Evolutionary conservation across 2,113 vertebrate genomes (phyloP).

Genomic region (Micronycteris hirsuta): DNA sequence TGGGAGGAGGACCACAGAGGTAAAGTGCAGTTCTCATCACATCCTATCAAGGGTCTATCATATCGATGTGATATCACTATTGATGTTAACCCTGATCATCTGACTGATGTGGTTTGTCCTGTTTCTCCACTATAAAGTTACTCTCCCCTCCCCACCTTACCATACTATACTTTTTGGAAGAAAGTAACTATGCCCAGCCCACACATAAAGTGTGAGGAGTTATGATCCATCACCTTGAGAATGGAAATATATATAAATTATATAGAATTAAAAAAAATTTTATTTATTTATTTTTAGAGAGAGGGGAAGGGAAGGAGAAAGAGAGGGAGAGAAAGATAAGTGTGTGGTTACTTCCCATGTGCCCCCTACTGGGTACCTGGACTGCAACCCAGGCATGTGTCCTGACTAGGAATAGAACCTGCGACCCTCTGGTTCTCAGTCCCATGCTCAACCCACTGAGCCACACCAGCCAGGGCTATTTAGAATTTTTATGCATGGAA

Average conservation of each 20-base stretch:
- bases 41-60: not conserved
- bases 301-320: too few species aligned
- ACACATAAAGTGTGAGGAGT: not conserved
- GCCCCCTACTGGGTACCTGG: too few species aligned
- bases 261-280: not conserved
- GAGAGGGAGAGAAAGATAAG: too few species aligned
- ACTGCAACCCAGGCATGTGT: too few species aligned
- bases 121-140: not conserved
- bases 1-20: not conserved
- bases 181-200: not conserved
- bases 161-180: not conserved
- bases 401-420: too few species aligned
- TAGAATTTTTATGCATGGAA: not conserved
- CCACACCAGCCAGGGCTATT: not conserved
- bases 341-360: too few species aligned
- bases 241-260: not conserved
- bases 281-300: not conserved
- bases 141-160: accelerated
- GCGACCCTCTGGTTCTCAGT: too few species aligned
- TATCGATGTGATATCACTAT: not conserved
- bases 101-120: not conserved
- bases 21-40: not conserved
- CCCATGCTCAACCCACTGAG: too few species aligned
- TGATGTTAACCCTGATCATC: not conserved
- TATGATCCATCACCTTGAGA: not conserved